Evolutionary conservation across 1,140 invertebrate species (phyloP).

Genomic region (Tachypleus tridentatus): DNA sequence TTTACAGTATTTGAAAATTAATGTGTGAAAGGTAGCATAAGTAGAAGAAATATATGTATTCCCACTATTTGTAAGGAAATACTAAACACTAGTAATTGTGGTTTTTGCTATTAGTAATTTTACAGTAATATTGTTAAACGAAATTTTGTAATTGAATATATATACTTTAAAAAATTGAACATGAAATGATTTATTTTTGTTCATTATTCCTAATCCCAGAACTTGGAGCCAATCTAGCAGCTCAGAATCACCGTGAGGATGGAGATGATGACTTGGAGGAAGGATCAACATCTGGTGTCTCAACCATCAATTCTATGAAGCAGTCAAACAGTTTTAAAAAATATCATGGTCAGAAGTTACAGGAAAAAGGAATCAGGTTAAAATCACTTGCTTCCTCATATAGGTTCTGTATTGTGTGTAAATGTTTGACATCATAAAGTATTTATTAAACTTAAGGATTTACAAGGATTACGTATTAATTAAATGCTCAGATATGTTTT

Average conservation of each 20-base stretch:
- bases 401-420: too few relatives aligned
- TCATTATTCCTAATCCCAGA: constrained; percentile 39
- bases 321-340: too few relatives aligned
- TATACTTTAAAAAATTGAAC: neutral
- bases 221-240: constrained; percentile 62
- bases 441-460: too few relatives aligned
- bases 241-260: constrained; percentile 41
- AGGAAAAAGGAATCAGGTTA: too few relatives aligned
- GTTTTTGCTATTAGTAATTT: too few relatives aligned
- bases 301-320: constrained; percentile 54
- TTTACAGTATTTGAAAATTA: neutral
- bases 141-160: neutral
- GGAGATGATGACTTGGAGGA: constrained; percentile 40
- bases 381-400: too few relatives aligned
- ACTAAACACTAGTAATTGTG: neutral
- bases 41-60: too few relatives aligned
- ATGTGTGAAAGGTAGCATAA: neutral
- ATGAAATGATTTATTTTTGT: neutral
- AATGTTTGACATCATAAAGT: too few relatives aligned
- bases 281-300: constrained; percentile 48
- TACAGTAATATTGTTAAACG: too few relatives aligned
- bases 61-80: neutral
- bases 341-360: too few relatives aligned
- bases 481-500: too few relatives aligned
- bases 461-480: too few relatives aligned